phyloP scores from a whole-genome alignment of 2,797 vertebrate genomes.

The Scolopax rusticola region DNA sequence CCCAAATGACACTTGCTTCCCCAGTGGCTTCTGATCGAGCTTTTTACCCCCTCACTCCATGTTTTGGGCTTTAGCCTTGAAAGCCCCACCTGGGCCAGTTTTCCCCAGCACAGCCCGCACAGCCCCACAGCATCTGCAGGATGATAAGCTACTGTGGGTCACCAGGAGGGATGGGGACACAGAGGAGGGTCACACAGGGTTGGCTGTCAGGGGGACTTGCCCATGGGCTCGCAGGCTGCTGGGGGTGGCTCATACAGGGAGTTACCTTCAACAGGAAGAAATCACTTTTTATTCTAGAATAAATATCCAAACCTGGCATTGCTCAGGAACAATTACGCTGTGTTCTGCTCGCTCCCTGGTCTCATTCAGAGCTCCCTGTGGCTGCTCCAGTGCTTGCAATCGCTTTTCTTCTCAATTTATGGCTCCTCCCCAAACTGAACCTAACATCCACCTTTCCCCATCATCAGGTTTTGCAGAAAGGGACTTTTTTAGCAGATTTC shows the following conservation, averaged over 20 bases:
- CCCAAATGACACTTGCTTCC: background rate
- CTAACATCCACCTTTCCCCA: background rate
- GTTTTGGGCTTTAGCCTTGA: background rate
- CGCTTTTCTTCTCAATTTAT: background rate
- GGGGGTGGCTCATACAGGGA: background rate
- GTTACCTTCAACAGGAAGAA: background rate
- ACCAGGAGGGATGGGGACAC: background rate
- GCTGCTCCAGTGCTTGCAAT: background rate
- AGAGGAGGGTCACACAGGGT: background rate
- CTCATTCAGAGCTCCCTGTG: background rate
- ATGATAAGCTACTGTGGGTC: background rate
- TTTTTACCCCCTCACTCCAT: rapidly evolving
- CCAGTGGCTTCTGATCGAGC: background rate
- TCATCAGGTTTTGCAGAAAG: background rate
- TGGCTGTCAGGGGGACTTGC: background rate
- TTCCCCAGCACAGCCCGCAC: background rate
- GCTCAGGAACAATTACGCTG: background rate
- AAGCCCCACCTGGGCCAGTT: background rate
- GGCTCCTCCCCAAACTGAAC: background rate
- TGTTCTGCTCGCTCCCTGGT: background rate
- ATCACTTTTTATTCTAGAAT: background rate
- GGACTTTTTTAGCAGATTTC: constrained; percentile 11
- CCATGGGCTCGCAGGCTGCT: rapidly evolving
- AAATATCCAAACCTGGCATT: background rate
- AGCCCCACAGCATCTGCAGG: background rate